phyloP scores from a whole-genome alignment of 1,140 invertebrate species.

The Leptinotarsa defecta region DNA sequence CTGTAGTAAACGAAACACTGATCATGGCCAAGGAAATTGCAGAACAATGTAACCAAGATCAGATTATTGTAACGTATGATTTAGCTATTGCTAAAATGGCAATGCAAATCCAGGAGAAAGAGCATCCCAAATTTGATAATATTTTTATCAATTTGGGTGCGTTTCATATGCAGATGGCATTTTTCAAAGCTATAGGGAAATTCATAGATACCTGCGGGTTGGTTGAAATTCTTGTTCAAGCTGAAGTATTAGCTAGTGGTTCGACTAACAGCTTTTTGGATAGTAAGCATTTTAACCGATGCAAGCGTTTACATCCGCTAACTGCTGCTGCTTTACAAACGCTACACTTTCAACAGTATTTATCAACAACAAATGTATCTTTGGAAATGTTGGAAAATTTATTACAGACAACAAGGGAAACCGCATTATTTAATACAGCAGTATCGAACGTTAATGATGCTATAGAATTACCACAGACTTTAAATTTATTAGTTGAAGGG shows the following conservation, averaged over 20 bases:
- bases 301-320: conserved; percentile 55
- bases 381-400: conserved; percentile 21
- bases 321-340: conserved; percentile 50
- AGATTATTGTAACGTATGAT: conserved; percentile 52
- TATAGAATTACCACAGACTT: conserved; percentile 50
- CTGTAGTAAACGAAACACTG: conserved; percentile 49
- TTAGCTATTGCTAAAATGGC: conserved; percentile 55
- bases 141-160: conserved; percentile 48
- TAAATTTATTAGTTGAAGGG: conserved; percentile 46
- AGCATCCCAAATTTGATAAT: conserved; percentile 41
- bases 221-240: conserved; percentile 49
- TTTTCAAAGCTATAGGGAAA: conserved; percentile 55
- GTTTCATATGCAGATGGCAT: conserved; percentile 56
- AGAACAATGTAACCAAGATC: conserved; percentile 33
- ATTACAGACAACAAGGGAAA: conserved; percentile 39
- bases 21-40: conserved; percentile 33
- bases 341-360: conserved; percentile 43
- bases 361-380: conserved; percentile 36
- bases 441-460: conserved; percentile 50
- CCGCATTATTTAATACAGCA: conserved; percentile 46
- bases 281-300: conserved; percentile 56
- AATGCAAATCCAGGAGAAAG: conserved; percentile 52
- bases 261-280: conserved; percentile 53
- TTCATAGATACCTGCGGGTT: conserved; percentile 52
- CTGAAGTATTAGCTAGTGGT: conserved; percentile 51